These are phyloP conservation scores for Saguinus midas DNA, from an alignment of 2,113 vertebrate genomes.

Conservation along the genomic window DNA sequence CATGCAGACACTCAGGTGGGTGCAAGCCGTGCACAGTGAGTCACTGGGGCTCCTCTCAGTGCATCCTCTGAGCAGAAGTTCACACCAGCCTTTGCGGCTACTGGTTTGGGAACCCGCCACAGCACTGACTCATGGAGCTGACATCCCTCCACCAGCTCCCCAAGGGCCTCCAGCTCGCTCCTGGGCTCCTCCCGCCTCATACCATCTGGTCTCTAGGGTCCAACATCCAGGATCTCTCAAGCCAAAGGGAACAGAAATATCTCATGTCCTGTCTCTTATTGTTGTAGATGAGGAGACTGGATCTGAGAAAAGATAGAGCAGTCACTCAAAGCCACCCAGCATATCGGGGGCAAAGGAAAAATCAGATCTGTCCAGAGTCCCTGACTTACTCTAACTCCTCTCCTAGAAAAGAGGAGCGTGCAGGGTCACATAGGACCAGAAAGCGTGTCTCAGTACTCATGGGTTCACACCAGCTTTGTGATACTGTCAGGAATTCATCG, in stretches of 20 bases:
- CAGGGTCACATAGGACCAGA: accelerated
- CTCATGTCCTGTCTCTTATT: accelerated
- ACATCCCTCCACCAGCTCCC: neutral
- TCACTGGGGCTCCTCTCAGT: accelerated
- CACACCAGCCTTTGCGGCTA: neutral
- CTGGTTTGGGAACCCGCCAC: neutral
- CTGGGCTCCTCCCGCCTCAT: neutral
- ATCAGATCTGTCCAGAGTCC: neutral
- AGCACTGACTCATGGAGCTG: neutral
- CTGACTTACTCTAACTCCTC: neutral
- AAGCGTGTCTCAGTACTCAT: accelerated
- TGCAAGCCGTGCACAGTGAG: accelerated
- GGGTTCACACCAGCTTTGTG: neutral
- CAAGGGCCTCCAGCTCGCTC: accelerated
- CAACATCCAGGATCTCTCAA: neutral
- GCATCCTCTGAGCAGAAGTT: neutral
- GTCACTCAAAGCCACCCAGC: neutral
- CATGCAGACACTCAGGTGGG: accelerated
- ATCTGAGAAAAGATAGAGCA: neutral
- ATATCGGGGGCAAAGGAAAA: neutral
- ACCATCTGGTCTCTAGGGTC: accelerated
- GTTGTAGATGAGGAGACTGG: neutral
- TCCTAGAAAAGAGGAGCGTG: accelerated
- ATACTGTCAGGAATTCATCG: neutral
- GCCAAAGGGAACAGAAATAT: no score